A percentile compares a stretch with the other conserved stretches of the same genome.
These are phyloP conservation scores for Pempheris klunzingeri DNA, from an alignment of 2,797 vertebrate species.

Conservation along the genomic window DNA sequence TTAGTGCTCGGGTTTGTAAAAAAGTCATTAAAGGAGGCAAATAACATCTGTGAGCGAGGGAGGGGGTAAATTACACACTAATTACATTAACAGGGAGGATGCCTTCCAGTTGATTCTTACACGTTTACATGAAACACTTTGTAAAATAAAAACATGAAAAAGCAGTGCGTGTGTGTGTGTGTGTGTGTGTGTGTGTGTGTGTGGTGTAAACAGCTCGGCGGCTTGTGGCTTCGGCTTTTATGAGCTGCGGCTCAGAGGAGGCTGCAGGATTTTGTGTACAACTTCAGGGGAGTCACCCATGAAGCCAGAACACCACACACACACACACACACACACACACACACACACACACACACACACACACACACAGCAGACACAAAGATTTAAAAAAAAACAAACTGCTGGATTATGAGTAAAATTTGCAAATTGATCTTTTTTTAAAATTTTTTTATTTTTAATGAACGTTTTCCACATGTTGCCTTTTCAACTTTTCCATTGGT, in stretches of 20 bases:
- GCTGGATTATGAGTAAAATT: background rate
- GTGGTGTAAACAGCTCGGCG: slow-evolving; percentile 67
- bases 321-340: background rate
- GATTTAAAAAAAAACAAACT: background rate
- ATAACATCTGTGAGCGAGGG: slow-evolving; percentile 88
- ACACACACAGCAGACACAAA: background rate
- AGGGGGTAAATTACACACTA: slow-evolving; percentile 93
- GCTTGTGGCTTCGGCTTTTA: slow-evolving; percentile 90
- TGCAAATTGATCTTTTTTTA: background rate
- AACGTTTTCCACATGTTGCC: slow-evolving; percentile 12
- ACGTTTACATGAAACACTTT: slow-evolving; percentile 86
- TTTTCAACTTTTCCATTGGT: background rate
- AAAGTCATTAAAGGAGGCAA: slow-evolving; percentile 85
- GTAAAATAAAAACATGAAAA: slow-evolving; percentile 70
- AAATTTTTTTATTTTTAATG: too few relatives aligned
- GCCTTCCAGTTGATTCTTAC: slow-evolving; percentile 86
- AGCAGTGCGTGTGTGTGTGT: background rate
- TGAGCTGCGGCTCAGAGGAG: slow-evolving; percentile 84
- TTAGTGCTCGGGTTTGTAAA: slow-evolving; percentile 86
- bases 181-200: slow-evolving; percentile 8
- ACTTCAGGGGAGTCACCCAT: slow-evolving; percentile 23
- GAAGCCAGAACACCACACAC: slow-evolving; percentile 49
- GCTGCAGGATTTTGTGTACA: slow-evolving; percentile 82
- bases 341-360: slow-evolving; percentile 1
- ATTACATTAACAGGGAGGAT: slow-evolving; percentile 91